These are phyloP conservation scores for Eustalomyia histrio DNA, from an alignment of 2,888 invertebrate genomes.

Conservation along the genomic window DNA sequence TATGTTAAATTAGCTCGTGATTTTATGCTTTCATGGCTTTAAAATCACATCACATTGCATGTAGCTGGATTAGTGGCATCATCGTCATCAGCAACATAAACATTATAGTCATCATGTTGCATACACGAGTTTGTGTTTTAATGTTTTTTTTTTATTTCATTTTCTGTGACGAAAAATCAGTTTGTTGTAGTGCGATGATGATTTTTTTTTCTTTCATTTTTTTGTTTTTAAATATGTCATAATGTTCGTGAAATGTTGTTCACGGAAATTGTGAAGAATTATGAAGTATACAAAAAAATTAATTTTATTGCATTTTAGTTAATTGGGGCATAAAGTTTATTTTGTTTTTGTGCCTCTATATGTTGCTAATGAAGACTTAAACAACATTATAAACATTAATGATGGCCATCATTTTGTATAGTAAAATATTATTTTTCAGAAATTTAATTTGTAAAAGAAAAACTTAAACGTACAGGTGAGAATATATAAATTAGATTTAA, in stretches of 20 bases:
- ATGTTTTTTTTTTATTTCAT: slow-evolving; percentile 4
- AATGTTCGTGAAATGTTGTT: slow-evolving; percentile 29
- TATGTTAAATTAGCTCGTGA: slow-evolving; percentile 58
- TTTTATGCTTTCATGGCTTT: slow-evolving; percentile 60
- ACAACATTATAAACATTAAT: slow-evolving; percentile 4
- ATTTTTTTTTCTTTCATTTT: not conserved
- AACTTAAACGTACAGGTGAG: not conserved
- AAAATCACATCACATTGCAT: slow-evolving; percentile 46
- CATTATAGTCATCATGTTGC: slow-evolving; percentile 37
- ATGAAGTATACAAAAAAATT: slow-evolving; percentile 13
- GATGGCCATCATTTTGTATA: not conserved
- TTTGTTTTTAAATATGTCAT: slow-evolving; percentile 27
- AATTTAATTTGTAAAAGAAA: not conserved
- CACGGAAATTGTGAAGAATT: slow-evolving; percentile 47
- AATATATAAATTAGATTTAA: slow-evolving; percentile 2
- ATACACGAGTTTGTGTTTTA: slow-evolving; percentile 12
- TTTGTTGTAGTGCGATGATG: slow-evolving; percentile 22
- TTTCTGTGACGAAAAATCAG: not conserved
- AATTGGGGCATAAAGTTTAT: slow-evolving; percentile 62
- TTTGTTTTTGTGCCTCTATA: slow-evolving; percentile 12
- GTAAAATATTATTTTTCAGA: not conserved
- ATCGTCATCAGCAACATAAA: not conserved
- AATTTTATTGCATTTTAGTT: slow-evolving; percentile 63
- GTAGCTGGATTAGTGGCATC: slow-evolving; percentile 41
- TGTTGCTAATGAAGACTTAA: slow-evolving; percentile 49